Base-by-base conservation (phyloP, 2,888 invertebrate genomes). In the Clostera curtula region DNA sequence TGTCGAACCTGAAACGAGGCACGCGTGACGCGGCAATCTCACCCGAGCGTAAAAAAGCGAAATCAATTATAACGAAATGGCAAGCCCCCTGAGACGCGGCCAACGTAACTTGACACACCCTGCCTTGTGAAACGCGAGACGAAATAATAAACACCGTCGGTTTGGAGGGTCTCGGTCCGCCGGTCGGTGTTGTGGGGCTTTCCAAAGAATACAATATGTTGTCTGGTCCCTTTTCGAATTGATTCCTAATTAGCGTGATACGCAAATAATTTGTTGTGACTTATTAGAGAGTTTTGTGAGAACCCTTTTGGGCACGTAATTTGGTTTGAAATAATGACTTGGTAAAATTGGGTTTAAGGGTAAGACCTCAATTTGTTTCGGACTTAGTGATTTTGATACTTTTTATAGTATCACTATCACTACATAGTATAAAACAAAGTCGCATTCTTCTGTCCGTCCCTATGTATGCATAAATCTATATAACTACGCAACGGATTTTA, bases 21-120 rank as follows among this genome's bases (percentile, higher is more conserved):
- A 56, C 57, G 61, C 69, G 61, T 65, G 65, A 63, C 64, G 57
- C 49, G 53, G 57, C 67, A 60, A 56, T 64, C 61, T 62, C 69
- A 52, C 52, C 68, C 69, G 61, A 67, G 72, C 77, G 70, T 75
- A 69, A 76, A 77, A 76, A 75, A 71, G 68, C 72, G 67, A 70
- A 79, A 80, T 76, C 79, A 82, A 77, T 79, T 79, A 77, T 71
- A 71, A 56, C 68, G 61, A 74, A 73, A 72, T 75, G 70, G 68
- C 72, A 67, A 61, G 58, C 64, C 60, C 54, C 49, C 47, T 46
- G 36, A 47, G 44, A 49, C 43, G 45, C 40, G 46, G 48, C 71
- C 65, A 60, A 37, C 35, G 34, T 56, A 59, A 49, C 44, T 32
- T 53, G 61, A 59, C 33, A 54, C 49, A 28, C 43, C 55, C 49